Base-by-base conservation (phyloP, 1,140 invertebrate genomes). In the Berghia stephanieae region DNA sequence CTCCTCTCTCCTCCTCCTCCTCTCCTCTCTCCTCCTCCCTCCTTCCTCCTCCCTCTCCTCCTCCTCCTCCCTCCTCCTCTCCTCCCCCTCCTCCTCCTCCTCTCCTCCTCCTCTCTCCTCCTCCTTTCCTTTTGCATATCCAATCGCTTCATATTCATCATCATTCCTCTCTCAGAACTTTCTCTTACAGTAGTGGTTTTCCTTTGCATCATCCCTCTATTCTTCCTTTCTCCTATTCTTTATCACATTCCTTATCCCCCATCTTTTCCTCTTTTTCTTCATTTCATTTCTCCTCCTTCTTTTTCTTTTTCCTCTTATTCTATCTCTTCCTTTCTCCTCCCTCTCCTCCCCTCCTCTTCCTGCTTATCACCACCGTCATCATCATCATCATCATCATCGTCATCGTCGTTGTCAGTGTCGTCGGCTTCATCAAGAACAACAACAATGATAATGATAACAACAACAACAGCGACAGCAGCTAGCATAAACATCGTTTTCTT, bases 201-300 rank as follows among this genome's bases (percentile, higher is more conserved):
- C n/a, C n/a, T n/a, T n/a, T n/a, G n/a, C n/a, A n/a, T n/a, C n/a
- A n/a, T n/a, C n/a, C n/a, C n/a, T n/a, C n/a, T n/a, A n/a, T n/a
- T n/a, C n/a, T n/a, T n/a, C n/a, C n/a, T n/a, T n/a, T n/a, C n/a
- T n/a, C n/a, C n/a, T n/a, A n/a, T n/a, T n/a, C n/a, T n/a, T n/a
- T n/a, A n/a, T n/a, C n/a, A n/a, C n/a, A n/a, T n/a, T n/a, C n/a
- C n/a, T n/a, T n/a, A n/a, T n/a, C n/a, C n/a, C n/a, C n/a, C n/a
- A n/a, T n/a, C n/a, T n/a, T n/a, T 60, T 60, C 55, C 34, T 60
- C 55, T 60, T 60, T 31, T 60, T 21, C 55, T 60, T 60, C 55
- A n/a, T 60, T 60, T 31, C 34, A 27, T 31, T 60, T 60, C 55
- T 60, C 34, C 55, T 60, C 34, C 55, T 60, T 60, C 55, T 60